Conservation (phyloP, 2,113 vertebrate genomes). For the Gnathonemus longibarbis region DNA sequence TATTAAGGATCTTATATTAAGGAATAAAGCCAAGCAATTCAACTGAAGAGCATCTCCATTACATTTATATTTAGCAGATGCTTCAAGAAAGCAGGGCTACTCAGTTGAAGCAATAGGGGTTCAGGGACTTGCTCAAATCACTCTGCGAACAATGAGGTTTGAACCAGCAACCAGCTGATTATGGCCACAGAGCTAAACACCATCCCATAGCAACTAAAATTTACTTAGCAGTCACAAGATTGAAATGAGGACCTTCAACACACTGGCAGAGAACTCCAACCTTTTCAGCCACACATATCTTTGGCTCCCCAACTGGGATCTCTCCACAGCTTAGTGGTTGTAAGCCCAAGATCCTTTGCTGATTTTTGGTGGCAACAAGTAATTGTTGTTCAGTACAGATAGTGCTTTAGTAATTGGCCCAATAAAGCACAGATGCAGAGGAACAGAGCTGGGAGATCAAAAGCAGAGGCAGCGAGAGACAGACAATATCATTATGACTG, state of each 20-base stretch:
- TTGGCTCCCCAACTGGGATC: neutral
- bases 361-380: neutral
- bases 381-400: neutral
- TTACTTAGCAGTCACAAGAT: neutral
- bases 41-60: neutral
- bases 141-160: neutral
- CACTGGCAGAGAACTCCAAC: neutral
- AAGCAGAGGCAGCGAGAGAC: constrained; percentile 1
- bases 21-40: neutral
- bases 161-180: neutral
- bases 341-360: neutral
- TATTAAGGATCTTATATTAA: neutral
- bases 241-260: neutral
- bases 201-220: neutral
- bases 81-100: neutral
- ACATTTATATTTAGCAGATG: neutral
- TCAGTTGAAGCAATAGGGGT: neutral
- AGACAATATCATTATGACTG: constrained; percentile 8
- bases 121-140: neutral
- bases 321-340: no score
- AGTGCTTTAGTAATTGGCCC: neutral
- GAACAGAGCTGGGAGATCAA: neutral
- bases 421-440: neutral
- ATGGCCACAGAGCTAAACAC: neutral
- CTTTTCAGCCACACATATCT: neutral